Base-by-base conservation (phyloP, 2,797 vertebrate genomes). In the Acomys russatus region DNA sequence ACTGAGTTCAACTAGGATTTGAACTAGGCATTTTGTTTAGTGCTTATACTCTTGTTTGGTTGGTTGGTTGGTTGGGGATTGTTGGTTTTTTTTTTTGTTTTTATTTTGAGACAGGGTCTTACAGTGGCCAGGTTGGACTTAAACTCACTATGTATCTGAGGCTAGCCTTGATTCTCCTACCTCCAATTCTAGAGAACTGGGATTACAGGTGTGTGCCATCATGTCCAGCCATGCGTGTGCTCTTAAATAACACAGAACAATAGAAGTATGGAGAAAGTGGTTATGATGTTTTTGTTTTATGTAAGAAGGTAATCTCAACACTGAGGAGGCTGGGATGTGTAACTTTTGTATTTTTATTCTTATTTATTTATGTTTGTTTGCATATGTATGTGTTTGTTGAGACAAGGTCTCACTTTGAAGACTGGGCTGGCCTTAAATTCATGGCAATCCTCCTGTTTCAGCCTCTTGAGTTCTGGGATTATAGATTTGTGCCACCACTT, bases 191-290 rank as follows among this genome's bases (percentile, higher is more conserved):
- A 15, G n/a, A 79, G 61, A 78, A 11, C 22, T 77, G 61, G 38
- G 9, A 64, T 63, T 63, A 51, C 22, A 79, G 38, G 14, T 18
- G 12, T 89, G 20, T 78, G 59, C 30, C 28, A 54, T 59, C 44
- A 54, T 35, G 22, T 20, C 20, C 33, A 38, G 35, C 23, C 20
- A 9, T 54, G 59, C 38, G n/a, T 92, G 73, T 59, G 15, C 66
- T 73, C 20, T 86, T 92, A 94, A 95, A 38, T 25, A 83, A 11
- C 18, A 38, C 1, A 44, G 66, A 94, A 95, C 90, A 88, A 83
- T 33, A 15, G 63, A 92, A 95, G 82, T 70, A 30, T 30, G 23
- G 63, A 89, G 35, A 68, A 95, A 92, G 86, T 51, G 1, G 51
- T 61, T 44, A 71, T 70, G 23, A 71, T 88, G 44, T 1, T 91